phyloP scores from a whole-genome alignment of 2,797 vertebrate genomes.

The Brachyalestes nurse region DNA sequence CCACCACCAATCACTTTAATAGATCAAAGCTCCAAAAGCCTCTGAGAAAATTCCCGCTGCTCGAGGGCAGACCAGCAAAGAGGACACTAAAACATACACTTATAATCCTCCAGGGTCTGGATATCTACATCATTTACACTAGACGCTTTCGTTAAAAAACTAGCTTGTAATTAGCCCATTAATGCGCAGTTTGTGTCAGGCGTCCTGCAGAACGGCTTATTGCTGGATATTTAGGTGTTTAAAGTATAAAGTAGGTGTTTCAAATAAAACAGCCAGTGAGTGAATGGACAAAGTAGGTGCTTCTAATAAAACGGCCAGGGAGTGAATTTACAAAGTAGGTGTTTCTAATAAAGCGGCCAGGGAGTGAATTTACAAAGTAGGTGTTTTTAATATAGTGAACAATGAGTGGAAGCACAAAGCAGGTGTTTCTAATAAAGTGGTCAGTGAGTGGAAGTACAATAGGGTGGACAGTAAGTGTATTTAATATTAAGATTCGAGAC shows the following conservation, averaged over 20 bases:
- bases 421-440: too few relatives aligned
- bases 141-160: background rate
- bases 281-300: too few relatives aligned
- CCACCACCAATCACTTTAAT: slow-evolving; percentile 30
- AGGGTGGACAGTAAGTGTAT: background rate
- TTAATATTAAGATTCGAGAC: background rate
- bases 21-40: slow-evolving; percentile 26
- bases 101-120: background rate
- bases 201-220: too few relatives aligned
- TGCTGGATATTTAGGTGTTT: too few relatives aligned
- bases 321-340: too few relatives aligned
- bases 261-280: background rate
- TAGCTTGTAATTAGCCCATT: background rate
- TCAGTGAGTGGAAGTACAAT: too few relatives aligned
- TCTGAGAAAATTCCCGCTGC: background rate
- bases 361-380: too few relatives aligned
- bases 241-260: background rate
- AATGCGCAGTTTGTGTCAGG: too few relatives aligned
- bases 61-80: slow-evolving; percentile 14
- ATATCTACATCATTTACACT: background rate
- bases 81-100: background rate
- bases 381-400: too few relatives aligned
- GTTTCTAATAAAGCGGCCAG: too few relatives aligned
- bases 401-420: too few relatives aligned
- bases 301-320: too few relatives aligned